These are phyloP conservation scores for Apocrypta bakeri DNA, from an alignment of 1,140 invertebrate genomes.

Conservation along the genomic window DNA sequence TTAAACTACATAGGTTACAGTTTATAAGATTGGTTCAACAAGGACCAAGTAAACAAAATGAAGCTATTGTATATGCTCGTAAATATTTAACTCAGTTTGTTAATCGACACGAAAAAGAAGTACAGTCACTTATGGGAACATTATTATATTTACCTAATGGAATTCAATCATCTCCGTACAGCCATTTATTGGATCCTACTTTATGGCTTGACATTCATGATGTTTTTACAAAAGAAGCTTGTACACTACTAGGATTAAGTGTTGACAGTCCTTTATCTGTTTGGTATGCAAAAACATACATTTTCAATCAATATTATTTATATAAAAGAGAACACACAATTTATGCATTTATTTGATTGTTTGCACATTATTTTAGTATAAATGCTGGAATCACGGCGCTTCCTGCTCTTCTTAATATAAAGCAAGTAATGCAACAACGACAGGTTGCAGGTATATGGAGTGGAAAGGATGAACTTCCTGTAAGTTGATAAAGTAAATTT, in stretches of 20 bases:
- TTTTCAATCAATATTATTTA: neutral
- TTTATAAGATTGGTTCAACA: constrained; percentile 84
- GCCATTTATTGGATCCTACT: constrained; percentile 83
- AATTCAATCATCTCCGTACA: constrained; percentile 88
- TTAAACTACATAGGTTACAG: constrained; percentile 86
- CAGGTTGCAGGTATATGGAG: constrained; percentile 96
- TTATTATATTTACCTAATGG: constrained; percentile 88
- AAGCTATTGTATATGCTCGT: constrained; percentile 92
- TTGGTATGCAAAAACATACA: constrained; percentile 72
- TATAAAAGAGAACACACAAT: neutral
- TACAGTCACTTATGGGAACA: constrained; percentile 92
- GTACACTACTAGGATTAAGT: constrained; percentile 90
- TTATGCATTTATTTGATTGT: no score
- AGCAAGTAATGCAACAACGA: constrained; percentile 96
- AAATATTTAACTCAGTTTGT: constrained; percentile 90
- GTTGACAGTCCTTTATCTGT: constrained; percentile 88
- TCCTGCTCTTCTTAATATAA: constrained; percentile 94
- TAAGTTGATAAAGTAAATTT: constrained; percentile 72
- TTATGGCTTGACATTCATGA: constrained; percentile 88
- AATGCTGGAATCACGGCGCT: constrained; percentile 94
- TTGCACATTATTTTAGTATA: constrained; percentile 77
- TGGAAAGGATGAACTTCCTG: constrained; percentile 96
- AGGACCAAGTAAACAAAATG: constrained; percentile 79
- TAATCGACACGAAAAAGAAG: constrained; percentile 87
- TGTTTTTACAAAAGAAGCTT: constrained; percentile 94